These are phyloP conservation scores for Nilaparvata lugens DNA, from an alignment of 1,140 invertebrate genomes.

Conservation along the genomic window DNA sequence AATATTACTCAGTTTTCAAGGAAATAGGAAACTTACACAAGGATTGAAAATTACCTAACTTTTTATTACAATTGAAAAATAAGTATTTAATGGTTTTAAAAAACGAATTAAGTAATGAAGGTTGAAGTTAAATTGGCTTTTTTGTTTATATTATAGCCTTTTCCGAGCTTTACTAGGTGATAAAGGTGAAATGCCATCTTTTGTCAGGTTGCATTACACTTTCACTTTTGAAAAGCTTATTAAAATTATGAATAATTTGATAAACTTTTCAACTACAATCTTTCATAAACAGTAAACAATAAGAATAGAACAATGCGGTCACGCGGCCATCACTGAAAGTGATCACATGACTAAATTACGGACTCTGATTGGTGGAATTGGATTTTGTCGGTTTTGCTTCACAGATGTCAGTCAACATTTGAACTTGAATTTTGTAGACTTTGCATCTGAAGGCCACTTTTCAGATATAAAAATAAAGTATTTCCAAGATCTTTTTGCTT, in stretches of 20 bases:
- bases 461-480: slow-evolving; percentile 3
- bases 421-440: slow-evolving; percentile 10
- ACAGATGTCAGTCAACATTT: neutral
- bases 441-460: slow-evolving; percentile 10
- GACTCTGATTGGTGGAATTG: slow-evolving; percentile 8
- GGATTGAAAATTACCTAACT: neutral
- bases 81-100: too few relatives aligned
- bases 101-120: too few relatives aligned
- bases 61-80: too few relatives aligned
- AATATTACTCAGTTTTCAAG: neutral
- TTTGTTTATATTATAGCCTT: too few relatives aligned
- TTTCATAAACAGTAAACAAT: too few relatives aligned
- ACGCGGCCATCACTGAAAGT: too few relatives aligned
- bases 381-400: slow-evolving; percentile 9
- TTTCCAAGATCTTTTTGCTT: slow-evolving; percentile 3
- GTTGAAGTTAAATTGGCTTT: too few relatives aligned
- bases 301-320: too few relatives aligned
- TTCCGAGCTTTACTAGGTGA: neutral
- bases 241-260: too few relatives aligned
- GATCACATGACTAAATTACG: slow-evolving; percentile 3
- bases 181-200: slow-evolving; percentile 2
- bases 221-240: neutral
- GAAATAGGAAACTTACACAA: neutral
- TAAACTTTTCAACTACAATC: too few relatives aligned
- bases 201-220: slow-evolving; percentile 9